These are phyloP conservation scores for Pomatostomus ruficeps DNA, from an alignment of 2,113 vertebrate species.

Conservation along the genomic window DNA sequence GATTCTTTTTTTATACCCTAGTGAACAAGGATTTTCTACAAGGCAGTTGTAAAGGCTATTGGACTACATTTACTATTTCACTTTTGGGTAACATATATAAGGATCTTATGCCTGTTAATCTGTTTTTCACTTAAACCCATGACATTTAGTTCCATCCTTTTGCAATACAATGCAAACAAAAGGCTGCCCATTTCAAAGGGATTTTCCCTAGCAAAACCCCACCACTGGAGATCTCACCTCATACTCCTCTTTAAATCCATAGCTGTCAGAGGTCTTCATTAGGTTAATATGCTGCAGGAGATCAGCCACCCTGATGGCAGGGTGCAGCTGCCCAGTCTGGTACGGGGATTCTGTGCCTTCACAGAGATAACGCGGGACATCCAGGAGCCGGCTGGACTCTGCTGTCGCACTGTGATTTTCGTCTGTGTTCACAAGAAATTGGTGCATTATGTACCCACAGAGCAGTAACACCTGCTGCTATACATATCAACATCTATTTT, in stretches of 20 bases:
- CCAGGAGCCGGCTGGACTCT: conserved; percentile 91
- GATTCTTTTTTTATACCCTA: neutral
- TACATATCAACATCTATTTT: neutral
- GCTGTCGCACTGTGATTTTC: conserved; percentile 89
- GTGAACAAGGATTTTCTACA: neutral
- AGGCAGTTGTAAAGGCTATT: neutral
- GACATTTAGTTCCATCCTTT: neutral
- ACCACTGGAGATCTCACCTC: conserved; percentile 79
- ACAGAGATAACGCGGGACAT: conserved; percentile 94
- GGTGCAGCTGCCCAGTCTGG: conserved; percentile 96
- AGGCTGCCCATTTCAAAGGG: neutral
- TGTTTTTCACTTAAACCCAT: neutral
- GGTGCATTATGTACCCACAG: neutral
- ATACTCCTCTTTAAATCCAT: conserved; percentile 98
- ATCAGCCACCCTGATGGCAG: conserved; percentile 95
- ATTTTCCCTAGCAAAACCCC: neutral
- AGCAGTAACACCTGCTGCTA: neutral
- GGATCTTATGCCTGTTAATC: neutral
- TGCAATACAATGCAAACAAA: neutral
- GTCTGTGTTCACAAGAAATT: conserved; percentile 74
- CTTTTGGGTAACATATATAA: neutral
- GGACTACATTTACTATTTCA: neutral
- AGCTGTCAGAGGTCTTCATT: conserved; percentile 99
- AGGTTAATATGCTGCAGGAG: conserved; percentile 97
- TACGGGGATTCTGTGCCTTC: conserved; percentile 96